A percentile compares a stretch with the other conserved stretches of the same genome.
Evolutionary conservation across 2,797 vertebrate species (phyloP).

Genomic region (Trichosurus vulpecula): DNA sequence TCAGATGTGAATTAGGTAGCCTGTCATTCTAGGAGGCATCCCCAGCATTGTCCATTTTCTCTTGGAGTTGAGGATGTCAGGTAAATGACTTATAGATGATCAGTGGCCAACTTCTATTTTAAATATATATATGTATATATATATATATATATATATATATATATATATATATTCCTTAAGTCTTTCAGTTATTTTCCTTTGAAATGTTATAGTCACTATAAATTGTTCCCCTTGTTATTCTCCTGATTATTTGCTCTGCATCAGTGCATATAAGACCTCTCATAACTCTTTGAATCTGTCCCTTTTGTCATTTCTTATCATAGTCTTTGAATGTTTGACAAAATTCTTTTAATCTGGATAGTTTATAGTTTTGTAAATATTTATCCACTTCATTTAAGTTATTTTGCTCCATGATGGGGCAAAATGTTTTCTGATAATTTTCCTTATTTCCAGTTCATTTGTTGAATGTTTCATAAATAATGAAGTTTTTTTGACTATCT

Average conservation of each 20-base stretch:
- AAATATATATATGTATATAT: no score
- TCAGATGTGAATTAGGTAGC: background rate
- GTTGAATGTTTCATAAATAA: background rate
- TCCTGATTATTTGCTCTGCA: background rate
- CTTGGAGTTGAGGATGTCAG: background rate
- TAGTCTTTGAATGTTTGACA: background rate
- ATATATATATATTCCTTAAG: background rate
- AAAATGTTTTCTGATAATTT: background rate
- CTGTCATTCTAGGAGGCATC: background rate
- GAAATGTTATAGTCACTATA: background rate
- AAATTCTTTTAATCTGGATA: background rate
- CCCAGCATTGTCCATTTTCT: background rate
- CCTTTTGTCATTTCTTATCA: background rate
- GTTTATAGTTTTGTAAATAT: background rate
- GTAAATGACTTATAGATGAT: background rate
- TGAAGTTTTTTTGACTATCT: background rate
- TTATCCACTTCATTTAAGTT: background rate
- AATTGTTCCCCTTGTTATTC: background rate
- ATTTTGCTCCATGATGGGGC: background rate
- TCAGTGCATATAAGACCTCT: background rate
- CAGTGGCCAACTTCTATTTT: background rate
- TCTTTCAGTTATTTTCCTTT: background rate
- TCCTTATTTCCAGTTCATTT: background rate
- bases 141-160: no score
- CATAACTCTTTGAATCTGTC: background rate